A percentile compares a stretch with the other conserved stretches of the same genome.
Conservation (phyloP, 64 coral and sea anemone species). For the Catalaphyllia jardinei region DNA sequence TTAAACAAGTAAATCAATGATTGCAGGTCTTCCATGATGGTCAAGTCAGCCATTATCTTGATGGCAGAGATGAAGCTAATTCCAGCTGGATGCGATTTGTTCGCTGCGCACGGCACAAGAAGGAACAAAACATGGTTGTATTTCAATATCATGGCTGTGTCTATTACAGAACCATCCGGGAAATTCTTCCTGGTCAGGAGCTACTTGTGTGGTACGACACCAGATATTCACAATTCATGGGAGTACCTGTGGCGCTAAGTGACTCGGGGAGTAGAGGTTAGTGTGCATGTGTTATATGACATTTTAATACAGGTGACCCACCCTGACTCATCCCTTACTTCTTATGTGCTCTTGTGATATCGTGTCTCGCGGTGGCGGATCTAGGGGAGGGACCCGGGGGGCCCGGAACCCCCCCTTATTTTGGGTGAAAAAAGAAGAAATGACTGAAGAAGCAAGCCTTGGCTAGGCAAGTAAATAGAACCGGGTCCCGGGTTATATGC, state of each 20-base stretch:
- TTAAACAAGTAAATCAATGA: no score
- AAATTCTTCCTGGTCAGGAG: conserved; percentile 90
- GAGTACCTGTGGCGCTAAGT: conserved; percentile 89
- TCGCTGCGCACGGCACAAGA: conserved; percentile 93
- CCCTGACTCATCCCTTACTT: background rate
- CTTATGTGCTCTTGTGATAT: background rate
- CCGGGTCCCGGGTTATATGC: no score
- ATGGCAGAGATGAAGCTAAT: conserved; percentile 94
- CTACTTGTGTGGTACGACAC: conserved; percentile 96
- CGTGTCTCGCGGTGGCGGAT: no score
- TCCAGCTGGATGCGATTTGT: conserved; percentile 99
- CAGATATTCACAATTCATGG: conserved; percentile 95
- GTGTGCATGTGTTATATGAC: background rate
- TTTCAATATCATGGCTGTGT: conserved; percentile 99
- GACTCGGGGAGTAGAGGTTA: conserved; percentile 92
- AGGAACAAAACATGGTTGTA: conserved; percentile 99
- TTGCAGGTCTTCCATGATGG: conserved; percentile 95
- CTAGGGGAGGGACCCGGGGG: no score
- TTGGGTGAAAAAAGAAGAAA: no score
- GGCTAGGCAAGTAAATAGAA: no score
- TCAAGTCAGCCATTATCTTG: conserved; percentile 98
- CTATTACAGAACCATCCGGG: conserved; percentile 91
- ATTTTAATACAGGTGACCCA: background rate
- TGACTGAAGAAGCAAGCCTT: no score
- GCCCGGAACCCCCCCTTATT: no score